A percentile compares a stretch with the other conserved stretches of the same genome.
Conservation (phyloP, 2,113 vertebrate species). For the Chloropsis cyanopogon region DNA sequence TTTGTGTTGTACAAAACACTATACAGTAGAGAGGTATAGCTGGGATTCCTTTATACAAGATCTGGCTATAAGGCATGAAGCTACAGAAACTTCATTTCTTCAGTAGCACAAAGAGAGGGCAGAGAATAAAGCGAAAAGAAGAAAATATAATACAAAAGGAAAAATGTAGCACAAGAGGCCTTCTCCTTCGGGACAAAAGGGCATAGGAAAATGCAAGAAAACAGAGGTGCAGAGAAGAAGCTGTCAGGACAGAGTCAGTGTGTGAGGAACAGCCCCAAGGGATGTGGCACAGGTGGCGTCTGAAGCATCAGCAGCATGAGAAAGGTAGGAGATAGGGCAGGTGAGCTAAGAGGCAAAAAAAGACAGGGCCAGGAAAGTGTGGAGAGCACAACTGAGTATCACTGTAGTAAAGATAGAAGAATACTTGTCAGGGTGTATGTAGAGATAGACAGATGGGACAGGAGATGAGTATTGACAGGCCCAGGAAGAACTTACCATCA, state of each 20-base stretch:
- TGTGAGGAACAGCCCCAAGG: background rate
- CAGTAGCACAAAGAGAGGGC: background rate
- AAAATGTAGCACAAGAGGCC: background rate
- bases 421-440: fast-evolving
- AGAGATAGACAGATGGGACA: background rate
- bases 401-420: background rate
- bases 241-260: background rate
- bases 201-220: background rate
- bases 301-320: background rate
- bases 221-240: background rate
- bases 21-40: fast-evolving
- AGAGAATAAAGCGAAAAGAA: background rate
- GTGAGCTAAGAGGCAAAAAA: background rate
- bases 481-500: background rate
- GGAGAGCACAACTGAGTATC: background rate
- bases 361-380: background rate
- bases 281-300: background rate
- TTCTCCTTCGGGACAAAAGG: background rate
- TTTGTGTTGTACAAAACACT: background rate
- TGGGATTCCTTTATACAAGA: background rate
- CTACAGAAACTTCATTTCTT: background rate
- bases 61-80: background rate
- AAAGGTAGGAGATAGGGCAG: background rate
- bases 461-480: background rate
- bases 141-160: background rate